Evolutionary conservation across 1,140 invertebrate genomes (phyloP), one percentile per base, ranked within the genome.

Genomic region (Pogonognathellus flavescens): DNA sequence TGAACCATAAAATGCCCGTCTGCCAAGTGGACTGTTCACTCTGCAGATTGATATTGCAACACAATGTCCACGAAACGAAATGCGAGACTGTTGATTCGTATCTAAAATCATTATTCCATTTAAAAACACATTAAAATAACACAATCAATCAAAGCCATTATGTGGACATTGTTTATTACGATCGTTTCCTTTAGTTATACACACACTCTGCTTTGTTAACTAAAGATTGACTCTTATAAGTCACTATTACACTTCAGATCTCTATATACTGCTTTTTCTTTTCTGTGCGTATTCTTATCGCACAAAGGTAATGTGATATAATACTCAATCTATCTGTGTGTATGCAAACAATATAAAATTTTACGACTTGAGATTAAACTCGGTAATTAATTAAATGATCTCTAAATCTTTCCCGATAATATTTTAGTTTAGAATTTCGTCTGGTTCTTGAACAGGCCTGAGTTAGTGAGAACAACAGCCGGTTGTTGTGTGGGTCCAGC

Each of bases 331-430:
- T 57, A 14, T 57, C 53, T n/a, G 11, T 57, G 11, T 57, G 53
- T 72, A 72, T 72, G 41, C 41, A 50, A 76, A 49, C 4, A 31
- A 76, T 50, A 72, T 72, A 76, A 76, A 76, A 76, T 76, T 76
- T 76, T 76, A 76, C 70, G 70, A 76, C 70, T 76, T 76, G 31
- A 76, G 70, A 76, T 76, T 76, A 76, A 76, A 76, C 70, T 31
- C 70, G 70, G 70, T 76, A 76, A 76, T 76, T 76, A 76, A 76
- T 76, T 76, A 76, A 76, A 76, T 50, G 70, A 76, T 76, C 70
- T 76, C 31, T 76, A 76, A 76, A 76, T 76, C 70, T 76, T 76
- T 50, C 1, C 31, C 31, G 25, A 50, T 50, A 76, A 76, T 76
- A 76, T 76, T 76, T 76, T 50, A 76, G 70, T 76, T 76, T 76